Evolutionary conservation across 2,888 invertebrate genomes (phyloP).

Genomic region (Margaritifera margaritifera): DNA sequence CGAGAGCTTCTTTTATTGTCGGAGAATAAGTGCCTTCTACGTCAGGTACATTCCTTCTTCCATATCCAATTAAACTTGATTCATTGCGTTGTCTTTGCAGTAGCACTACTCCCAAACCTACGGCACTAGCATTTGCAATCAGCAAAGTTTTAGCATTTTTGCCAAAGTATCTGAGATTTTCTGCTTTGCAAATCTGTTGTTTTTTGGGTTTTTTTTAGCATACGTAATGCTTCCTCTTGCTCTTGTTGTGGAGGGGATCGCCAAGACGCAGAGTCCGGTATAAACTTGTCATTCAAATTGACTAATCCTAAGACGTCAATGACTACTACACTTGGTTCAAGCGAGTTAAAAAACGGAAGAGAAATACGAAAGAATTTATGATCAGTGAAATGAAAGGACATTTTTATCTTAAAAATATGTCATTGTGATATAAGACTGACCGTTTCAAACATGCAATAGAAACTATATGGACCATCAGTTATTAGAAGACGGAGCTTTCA

Average conservation of each 20-base stretch:
- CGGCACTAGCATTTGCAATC: slow-evolving; percentile 30
- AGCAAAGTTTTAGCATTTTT: slow-evolving; percentile 1
- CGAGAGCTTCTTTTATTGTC: slow-evolving; percentile 36
- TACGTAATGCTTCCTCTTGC: slow-evolving; percentile 13
- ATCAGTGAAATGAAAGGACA: too few relatives aligned
- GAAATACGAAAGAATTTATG: too few relatives aligned
- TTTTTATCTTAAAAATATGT: too few relatives aligned
- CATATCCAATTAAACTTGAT: neutral
- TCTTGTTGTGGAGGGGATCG: slow-evolving; percentile 17
- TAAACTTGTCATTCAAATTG: slow-evolving; percentile 22
- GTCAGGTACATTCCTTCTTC: slow-evolving; percentile 1
- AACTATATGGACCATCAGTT: too few relatives aligned
- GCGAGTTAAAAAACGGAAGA: too few relatives aligned
- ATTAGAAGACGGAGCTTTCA: too few relatives aligned
- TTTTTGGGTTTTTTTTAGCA: slow-evolving; percentile 17
- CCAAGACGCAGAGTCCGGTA: slow-evolving; percentile 21
- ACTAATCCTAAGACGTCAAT: slow-evolving; percentile 15
- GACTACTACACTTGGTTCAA: too few relatives aligned
- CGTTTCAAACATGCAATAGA: too few relatives aligned
- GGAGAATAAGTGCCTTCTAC: slow-evolving; percentile 25
- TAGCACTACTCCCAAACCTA: slow-evolving; percentile 33
- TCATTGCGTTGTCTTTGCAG: slow-evolving; percentile 14
- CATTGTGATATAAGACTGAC: too few relatives aligned
- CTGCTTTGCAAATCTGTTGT: slow-evolving; percentile 13
- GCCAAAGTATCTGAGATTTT: slow-evolving; percentile 19